These are phyloP conservation scores for Etia nguti DNA, from an alignment of 2,113 vertebrate species.

Conservation along the genomic window DNA sequence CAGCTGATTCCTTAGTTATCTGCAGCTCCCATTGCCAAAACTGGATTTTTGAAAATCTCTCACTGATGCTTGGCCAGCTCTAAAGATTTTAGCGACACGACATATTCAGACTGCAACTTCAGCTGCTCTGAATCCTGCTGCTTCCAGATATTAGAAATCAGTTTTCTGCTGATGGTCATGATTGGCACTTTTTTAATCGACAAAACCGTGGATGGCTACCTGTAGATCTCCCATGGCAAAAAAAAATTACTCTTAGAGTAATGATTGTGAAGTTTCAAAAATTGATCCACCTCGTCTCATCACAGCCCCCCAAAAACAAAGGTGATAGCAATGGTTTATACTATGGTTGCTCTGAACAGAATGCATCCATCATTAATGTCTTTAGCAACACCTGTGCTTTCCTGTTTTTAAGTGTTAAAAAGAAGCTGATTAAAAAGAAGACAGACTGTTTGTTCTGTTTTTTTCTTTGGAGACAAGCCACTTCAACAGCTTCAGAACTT, in stretches of 20 bases:
- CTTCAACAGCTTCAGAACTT: neutral
- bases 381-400: neutral
- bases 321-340: accelerated
- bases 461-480: neutral
- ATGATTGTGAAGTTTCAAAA: neutral
- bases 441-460: neutral
- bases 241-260: accelerated
- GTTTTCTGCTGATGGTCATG: neutral
- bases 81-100: neutral
- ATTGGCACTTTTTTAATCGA: accelerated
- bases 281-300: accelerated
- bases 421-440: neutral
- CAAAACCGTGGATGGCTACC: neutral
- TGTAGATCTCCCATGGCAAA: neutral
- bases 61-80: accelerated
- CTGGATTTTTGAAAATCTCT: neutral
- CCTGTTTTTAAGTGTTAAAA: neutral
- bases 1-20: neutral
- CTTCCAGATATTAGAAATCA: neutral
- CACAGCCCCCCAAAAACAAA: neutral
- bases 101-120: neutral
- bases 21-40: neutral
- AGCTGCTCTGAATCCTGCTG: neutral
- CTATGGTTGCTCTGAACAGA: neutral
- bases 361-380: neutral